Percentiles rank a stretch among this genome's conserved stretches.
Evolutionary conservation across 1,140 invertebrate species (phyloP).

Genomic region (Gryon sp.): DNA sequence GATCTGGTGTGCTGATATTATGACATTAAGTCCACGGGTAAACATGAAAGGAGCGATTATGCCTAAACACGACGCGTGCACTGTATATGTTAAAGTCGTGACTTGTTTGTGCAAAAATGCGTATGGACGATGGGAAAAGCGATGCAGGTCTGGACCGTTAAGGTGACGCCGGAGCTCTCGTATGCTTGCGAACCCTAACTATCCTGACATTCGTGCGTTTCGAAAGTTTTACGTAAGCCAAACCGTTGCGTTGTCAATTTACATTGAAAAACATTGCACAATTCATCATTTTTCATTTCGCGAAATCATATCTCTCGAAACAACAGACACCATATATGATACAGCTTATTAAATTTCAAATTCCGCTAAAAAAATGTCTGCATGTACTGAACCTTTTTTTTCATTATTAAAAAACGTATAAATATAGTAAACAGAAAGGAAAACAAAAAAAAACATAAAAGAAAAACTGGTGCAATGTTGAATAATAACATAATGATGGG

Average conservation of each 20-base stretch:
- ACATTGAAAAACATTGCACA: neutral
- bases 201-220: constrained; percentile 20
- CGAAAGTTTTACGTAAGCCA: constrained; percentile 20
- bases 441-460: constrained; percentile 17
- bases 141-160: constrained; percentile 36
- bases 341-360: no score
- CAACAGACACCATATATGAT: no score
- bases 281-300: neutral
- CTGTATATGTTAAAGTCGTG: constrained; percentile 55
- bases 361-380: no score
- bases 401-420: no score
- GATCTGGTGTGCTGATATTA: constrained; percentile 52
- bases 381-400: no score
- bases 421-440: no score
- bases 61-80: constrained; percentile 55
- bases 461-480: constrained; percentile 7
- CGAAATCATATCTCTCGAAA: neutral
- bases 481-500: constrained; percentile 45
- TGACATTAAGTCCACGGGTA: constrained; percentile 58
- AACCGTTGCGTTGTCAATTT: constrained; percentile 12
- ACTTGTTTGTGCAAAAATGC: constrained; percentile 53
- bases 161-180: constrained; percentile 18
- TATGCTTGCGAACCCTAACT: constrained; percentile 18
- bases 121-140: constrained; percentile 55
- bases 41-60: constrained; percentile 58